Percentiles rank a stretch among this genome's conserved stretches.
Conservation (phyloP, 2,888 invertebrate species). For the Phengaris alcon region DNA sequence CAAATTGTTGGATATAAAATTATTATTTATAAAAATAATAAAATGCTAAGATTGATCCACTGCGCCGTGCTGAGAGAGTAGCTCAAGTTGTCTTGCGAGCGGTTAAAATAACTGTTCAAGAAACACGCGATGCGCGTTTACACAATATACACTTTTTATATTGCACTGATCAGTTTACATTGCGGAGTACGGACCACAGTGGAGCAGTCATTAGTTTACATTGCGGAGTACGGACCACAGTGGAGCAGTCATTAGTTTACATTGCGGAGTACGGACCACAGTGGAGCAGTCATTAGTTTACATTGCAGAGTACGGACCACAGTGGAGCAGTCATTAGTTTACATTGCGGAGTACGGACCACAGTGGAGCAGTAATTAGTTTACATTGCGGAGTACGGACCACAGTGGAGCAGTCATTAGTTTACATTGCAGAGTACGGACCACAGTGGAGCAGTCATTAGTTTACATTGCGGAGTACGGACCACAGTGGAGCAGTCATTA, state of each 20-base stretch:
- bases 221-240: neutral
- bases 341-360: neutral
- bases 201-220: neutral
- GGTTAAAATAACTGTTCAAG: slow-evolving; percentile 1
- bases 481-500: neutral
- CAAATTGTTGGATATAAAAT: too few relatives aligned
- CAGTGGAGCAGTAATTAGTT: neutral
- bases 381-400: neutral
- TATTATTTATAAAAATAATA: too few relatives aligned
- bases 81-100: neutral
- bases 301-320: neutral
- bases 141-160: neutral
- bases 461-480: neutral
- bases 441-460: neutral
- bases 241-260: neutral
- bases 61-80: too few relatives aligned
- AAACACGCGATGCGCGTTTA: neutral
- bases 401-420: neutral
- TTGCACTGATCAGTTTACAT: neutral
- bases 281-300: neutral
- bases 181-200: too few relatives aligned
- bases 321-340: neutral
- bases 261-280: neutral
- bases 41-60: too few relatives aligned
- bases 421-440: neutral